Conservation (phyloP, 2,113 vertebrate genomes). For the Suncus etruscus region DNA sequence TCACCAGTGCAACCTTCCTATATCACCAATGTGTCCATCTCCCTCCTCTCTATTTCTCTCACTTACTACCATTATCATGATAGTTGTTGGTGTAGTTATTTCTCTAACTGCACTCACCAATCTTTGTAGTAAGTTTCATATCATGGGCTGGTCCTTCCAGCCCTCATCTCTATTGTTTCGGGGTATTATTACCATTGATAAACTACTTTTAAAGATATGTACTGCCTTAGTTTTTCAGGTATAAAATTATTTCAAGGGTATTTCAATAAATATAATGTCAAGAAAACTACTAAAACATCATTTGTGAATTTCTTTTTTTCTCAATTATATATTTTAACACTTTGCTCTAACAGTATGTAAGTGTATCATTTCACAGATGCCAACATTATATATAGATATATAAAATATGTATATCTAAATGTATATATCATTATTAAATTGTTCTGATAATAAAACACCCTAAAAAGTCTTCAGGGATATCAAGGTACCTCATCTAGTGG, state of each 20-base stretch:
- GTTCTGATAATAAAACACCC: slow-evolving; percentile 77
- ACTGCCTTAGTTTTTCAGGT: slow-evolving; percentile 51
- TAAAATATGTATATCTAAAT: slow-evolving; percentile 37
- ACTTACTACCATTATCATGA: too few species aligned
- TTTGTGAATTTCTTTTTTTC: slow-evolving; percentile 51
- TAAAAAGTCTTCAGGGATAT: slow-evolving; percentile 46
- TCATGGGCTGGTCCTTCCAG: too few species aligned
- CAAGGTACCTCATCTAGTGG: slow-evolving; percentile 28
- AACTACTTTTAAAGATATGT: slow-evolving; percentile 36
- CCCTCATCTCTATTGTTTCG: too few species aligned
- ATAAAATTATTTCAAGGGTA: slow-evolving; percentile 38
- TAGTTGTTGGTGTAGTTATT: too few species aligned
- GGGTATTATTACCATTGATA: background rate
- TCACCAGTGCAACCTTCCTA: too few species aligned
- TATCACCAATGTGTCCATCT: too few species aligned
- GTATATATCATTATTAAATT: slow-evolving; percentile 54
- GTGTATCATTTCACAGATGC: slow-evolving; percentile 48
- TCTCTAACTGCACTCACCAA: too few species aligned
- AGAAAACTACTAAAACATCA: slow-evolving; percentile 47
- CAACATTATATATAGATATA: slow-evolving; percentile 55
- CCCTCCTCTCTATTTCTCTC: too few species aligned
- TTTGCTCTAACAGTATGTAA: slow-evolving; percentile 28
- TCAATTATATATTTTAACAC: slow-evolving; percentile 55
- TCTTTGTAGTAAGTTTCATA: too few species aligned
- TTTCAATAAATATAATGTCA: slow-evolving; percentile 49